phyloP scores from a whole-genome alignment of 2,113 vertebrate genomes.

The Pseudonaja textilis region DNA sequence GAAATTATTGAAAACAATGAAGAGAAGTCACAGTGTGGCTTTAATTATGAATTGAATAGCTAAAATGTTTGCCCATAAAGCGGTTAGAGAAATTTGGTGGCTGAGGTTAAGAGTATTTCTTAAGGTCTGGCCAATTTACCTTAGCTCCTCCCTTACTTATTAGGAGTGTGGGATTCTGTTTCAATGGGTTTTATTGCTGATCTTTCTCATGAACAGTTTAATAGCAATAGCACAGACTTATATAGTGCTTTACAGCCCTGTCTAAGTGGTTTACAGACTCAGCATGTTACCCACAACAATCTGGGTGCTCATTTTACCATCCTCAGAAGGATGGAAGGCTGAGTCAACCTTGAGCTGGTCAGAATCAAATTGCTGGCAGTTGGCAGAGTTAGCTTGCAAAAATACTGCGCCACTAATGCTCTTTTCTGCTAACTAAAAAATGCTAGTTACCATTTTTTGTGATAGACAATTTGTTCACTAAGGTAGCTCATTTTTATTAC shows the following conservation, averaged over 20 bases:
- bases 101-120: background rate
- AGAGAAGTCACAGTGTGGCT: background rate
- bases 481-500: background rate
- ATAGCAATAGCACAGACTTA: background rate
- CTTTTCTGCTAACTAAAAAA: background rate
- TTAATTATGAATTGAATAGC: background rate
- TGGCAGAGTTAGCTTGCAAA: background rate
- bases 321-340: background rate
- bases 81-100: background rate
- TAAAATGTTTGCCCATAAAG: background rate
- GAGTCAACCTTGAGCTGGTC: background rate
- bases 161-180: background rate
- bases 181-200: background rate
- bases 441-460: background rate
- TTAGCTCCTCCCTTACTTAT: background rate
- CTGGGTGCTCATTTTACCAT: background rate
- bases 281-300: background rate
- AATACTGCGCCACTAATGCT: background rate
- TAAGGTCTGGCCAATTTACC: background rate
- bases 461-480: background rate
- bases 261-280: background rate
- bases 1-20: background rate
- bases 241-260: background rate
- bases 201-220: background rate
- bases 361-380: background rate